Conservation (phyloP, 2,888 invertebrate species). For the Megastigmus dorsalis region DNA sequence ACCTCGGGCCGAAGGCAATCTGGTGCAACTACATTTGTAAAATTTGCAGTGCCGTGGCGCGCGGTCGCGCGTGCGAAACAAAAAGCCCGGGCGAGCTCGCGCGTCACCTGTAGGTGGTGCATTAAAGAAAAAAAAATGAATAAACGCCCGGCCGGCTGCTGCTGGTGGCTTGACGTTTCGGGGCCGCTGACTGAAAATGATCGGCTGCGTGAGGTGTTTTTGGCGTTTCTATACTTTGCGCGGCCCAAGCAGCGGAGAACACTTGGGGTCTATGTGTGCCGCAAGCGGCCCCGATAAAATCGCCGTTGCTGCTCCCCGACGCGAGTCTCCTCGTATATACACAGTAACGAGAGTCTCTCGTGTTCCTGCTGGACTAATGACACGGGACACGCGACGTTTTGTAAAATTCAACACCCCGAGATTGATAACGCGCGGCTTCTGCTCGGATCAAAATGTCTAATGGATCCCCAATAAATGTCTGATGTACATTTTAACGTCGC, state of each 20-base stretch:
- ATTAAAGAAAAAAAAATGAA: background rate
- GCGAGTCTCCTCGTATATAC: conserved; percentile 50
- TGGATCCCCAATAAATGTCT: conserved; percentile 36
- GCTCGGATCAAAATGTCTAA: conserved; percentile 26
- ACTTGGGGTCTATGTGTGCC: too few species aligned
- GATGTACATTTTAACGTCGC: background rate
- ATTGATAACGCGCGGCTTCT: conserved; percentile 37
- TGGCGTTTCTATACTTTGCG: too few species aligned
- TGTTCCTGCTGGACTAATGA: conserved; percentile 58
- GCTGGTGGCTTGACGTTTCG: conserved; percentile 34
- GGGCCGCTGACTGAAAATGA: conserved; percentile 31
- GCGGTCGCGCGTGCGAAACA: background rate
- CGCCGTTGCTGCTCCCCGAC: conserved; percentile 40
- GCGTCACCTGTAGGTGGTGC: too few species aligned
- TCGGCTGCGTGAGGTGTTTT: conserved; percentile 15
- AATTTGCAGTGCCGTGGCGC: too few species aligned
- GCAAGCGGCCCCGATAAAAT: conserved; percentile 25
- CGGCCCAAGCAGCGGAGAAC: too few species aligned
- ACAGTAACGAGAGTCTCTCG: conserved; percentile 63
- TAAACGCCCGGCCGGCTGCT: too few species aligned
- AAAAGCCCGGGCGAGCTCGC: too few species aligned
- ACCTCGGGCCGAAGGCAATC: background rate
- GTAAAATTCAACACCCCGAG: conserved; percentile 60
- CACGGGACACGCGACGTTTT: conserved; percentile 60
- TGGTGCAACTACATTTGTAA: conserved; percentile 21